Conservation (phyloP, 2,888 invertebrate species). For the Teleogryllus oceanicus region DNA sequence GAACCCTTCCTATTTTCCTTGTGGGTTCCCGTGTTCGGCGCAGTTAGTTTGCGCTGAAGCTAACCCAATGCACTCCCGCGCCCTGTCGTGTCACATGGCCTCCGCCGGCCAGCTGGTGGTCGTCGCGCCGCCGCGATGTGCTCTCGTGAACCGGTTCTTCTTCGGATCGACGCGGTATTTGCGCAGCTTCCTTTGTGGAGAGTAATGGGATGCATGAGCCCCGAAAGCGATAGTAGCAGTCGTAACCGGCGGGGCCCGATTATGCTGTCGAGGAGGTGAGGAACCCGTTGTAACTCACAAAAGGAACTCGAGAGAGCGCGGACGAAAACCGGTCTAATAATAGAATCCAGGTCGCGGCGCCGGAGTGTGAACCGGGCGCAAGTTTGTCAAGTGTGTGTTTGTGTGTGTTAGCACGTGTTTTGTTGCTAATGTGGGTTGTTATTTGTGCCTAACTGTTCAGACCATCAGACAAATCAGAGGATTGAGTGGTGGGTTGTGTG, state of each 20-base stretch:
- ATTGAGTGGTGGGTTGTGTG: background rate
- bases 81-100: too few species aligned
- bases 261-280: background rate
- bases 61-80: too few species aligned
- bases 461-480: background rate
- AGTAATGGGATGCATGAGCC: background rate
- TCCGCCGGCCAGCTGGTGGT: too few species aligned
- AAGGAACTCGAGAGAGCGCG: background rate
- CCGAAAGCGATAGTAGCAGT: background rate
- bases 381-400: background rate
- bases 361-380: background rate
- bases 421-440: background rate
- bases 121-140: too few species aligned
- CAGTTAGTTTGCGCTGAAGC: too few species aligned
- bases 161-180: background rate
- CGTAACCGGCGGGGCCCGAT: background rate
- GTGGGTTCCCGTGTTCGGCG: too few species aligned
- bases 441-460: slow-evolving; percentile 2
- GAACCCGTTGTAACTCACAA: background rate
- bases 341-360: background rate
- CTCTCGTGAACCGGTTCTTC: background rate
- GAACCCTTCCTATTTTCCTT: too few species aligned
- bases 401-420: background rate
- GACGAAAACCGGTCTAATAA: background rate
- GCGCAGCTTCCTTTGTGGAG: too few species aligned